A percentile compares a stretch with the other conserved stretches of the same genome.
Evolutionary conservation across 2,113 vertebrate species (phyloP).

Genomic region (Dolichotis patagonum): DNA sequence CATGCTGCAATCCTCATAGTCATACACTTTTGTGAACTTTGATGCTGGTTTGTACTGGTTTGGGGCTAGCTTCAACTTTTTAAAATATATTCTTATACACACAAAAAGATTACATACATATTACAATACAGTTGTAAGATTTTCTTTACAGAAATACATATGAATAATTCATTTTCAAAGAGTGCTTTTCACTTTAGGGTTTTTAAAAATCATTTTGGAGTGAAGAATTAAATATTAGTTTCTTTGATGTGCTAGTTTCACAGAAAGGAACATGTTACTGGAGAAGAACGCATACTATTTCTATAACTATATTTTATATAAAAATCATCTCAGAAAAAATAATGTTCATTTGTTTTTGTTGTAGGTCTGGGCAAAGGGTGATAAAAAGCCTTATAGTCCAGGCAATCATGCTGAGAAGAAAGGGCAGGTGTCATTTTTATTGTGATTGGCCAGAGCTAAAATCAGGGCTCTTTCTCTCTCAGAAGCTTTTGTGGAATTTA

Average conservation of each 20-base stretch:
- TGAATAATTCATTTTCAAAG: conserved; percentile 66
- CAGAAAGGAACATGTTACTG: conserved; percentile 54
- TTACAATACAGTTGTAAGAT: not conserved
- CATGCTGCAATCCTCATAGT: conserved; percentile 24
- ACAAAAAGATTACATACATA: conserved; percentile 39
- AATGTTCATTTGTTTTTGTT: conserved; percentile 52
- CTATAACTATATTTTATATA: conserved; percentile 67
- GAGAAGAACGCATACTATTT: conserved; percentile 67
- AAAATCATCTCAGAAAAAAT: conserved; percentile 7
- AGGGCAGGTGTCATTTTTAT: conserved; percentile 71
- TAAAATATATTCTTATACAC: not conserved
- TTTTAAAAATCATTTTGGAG: conserved; percentile 50
- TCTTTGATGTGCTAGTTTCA: conserved; percentile 62
- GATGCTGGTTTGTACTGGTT: not conserved
- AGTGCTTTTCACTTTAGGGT: conserved; percentile 9
- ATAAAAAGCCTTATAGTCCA: conserved; percentile 39
- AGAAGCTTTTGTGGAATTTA: conserved; percentile 71
- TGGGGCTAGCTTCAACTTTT: not conserved
- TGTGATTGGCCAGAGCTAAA: conserved; percentile 64
- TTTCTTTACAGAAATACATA: conserved; percentile 63
- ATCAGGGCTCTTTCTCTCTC: conserved; percentile 28
- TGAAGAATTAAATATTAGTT: conserved; percentile 63
- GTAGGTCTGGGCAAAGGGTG: conserved; percentile 38
- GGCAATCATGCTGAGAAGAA: conserved; percentile 62
- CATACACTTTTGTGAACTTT: not conserved